Evolutionary conservation across 2,113 vertebrate species (phyloP).

Genomic region (Zosterops japonicus): DNA sequence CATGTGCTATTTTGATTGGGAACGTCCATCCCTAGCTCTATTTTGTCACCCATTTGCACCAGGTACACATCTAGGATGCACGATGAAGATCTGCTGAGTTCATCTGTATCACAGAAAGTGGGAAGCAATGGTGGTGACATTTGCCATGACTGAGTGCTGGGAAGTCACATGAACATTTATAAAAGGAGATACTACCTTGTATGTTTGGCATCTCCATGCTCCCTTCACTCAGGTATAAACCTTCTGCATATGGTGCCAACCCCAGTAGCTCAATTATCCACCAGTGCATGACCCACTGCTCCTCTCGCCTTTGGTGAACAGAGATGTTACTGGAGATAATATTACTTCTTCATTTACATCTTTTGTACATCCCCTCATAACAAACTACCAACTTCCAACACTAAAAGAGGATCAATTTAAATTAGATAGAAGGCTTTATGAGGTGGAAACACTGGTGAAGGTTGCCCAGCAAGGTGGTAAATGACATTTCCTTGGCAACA

Average conservation of each 20-base stretch:
- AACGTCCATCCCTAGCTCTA: not conserved
- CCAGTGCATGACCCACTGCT: not conserved
- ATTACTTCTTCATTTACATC: not conserved
- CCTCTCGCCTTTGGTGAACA: not conserved
- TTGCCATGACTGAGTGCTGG: not conserved
- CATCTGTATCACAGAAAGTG: not conserved
- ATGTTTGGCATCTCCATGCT: not conserved
- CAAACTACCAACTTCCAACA: not conserved
- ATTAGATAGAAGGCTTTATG: not conserved
- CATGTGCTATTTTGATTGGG: not conserved
- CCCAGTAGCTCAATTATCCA: not conserved
- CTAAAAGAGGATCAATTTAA: not conserved
- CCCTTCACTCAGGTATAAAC: not conserved
- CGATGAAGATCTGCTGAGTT: not conserved
- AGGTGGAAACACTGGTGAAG: not conserved
- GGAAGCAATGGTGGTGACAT: not conserved
- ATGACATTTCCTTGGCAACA: not conserved
- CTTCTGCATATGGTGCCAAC: not conserved
- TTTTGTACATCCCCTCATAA: not conserved
- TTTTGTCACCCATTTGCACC: not conserved
- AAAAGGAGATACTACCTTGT: not conserved
- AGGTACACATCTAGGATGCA: not conserved
- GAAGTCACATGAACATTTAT: not conserved
- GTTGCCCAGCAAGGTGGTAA: not conserved
- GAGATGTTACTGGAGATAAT: not conserved